phyloP scores from a whole-genome alignment of 2,797 vertebrate genomes.

The Okamejei kenojei region DNA sequence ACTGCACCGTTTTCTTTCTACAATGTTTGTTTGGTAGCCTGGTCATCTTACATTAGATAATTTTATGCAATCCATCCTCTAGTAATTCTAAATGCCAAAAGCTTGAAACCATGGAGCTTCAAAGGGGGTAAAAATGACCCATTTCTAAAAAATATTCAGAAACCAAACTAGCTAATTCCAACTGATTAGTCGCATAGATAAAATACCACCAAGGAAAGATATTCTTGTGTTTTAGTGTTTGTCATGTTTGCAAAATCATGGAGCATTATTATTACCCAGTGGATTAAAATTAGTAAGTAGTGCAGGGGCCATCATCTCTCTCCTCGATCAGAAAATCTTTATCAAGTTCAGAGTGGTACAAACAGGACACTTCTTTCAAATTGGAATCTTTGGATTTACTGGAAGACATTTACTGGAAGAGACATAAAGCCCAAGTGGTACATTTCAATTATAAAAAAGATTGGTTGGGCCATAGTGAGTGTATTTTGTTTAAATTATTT shows the following conservation, averaged over 20 bases:
- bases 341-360: not conserved
- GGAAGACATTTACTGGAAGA: not conserved
- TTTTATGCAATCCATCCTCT: not conserved
- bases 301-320: not conserved
- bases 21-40: not conserved
- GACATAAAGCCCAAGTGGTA: not conserved
- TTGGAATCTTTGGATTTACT: not conserved
- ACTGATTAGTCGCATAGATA: not conserved
- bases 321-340: not conserved
- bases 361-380: too few relatives aligned
- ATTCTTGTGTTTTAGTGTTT: not conserved
- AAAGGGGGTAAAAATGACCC: not conserved
- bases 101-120: not conserved
- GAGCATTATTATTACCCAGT: too few relatives aligned
- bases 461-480: not conserved
- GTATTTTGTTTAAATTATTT: not conserved
- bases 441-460: not conserved
- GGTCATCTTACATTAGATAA: not conserved
- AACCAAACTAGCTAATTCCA: not conserved
- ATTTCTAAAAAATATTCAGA: not conserved
- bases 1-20: not conserved
- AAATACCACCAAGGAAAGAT: not conserved
- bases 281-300: not conserved
- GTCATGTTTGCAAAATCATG: not conserved
- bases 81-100: not conserved